phyloP scores from a whole-genome alignment of 1,140 invertebrate genomes.

The Eumaeus atala region DNA sequence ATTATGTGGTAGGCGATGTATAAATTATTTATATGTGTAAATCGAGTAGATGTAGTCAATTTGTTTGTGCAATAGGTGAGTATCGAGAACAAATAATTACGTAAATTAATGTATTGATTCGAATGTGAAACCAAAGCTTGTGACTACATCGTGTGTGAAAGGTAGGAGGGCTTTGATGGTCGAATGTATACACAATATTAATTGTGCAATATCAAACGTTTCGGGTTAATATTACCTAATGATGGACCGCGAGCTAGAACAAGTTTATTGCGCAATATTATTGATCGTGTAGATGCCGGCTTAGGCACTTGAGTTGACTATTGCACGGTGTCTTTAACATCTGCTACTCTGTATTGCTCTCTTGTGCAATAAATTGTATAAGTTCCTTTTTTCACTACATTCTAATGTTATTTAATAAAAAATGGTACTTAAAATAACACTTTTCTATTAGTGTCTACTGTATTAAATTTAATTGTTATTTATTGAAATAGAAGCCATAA shows the following conservation, averaged over 20 bases:
- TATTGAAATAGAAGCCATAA: constrained; percentile 52
- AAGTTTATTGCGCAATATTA: too few species aligned
- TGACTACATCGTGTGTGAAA: too few species aligned
- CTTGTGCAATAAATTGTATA: constrained; percentile 38
- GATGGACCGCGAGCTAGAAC: too few species aligned
- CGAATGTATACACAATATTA: too few species aligned
- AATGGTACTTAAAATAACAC: constrained; percentile 55
- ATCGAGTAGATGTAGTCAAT: constrained; percentile 55
- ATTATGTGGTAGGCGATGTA: constrained; percentile 60
- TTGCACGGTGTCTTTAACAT: constrained; percentile 55
- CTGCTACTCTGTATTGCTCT: constrained; percentile 55
- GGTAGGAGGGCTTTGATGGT: too few species aligned
- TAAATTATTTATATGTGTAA: constrained; percentile 56
- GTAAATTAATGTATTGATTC: constrained; percentile 24
- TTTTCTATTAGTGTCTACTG: constrained; percentile 16
- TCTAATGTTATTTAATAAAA: constrained; percentile 43
- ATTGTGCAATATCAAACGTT: too few species aligned
- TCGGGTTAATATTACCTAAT: too few species aligned
- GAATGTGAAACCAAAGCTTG: constrained; percentile 31
- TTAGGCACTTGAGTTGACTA: constrained; percentile 35
- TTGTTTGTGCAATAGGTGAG: constrained; percentile 64
- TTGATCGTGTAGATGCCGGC: constrained; percentile 41
- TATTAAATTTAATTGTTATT: constrained; percentile 50
- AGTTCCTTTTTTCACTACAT: constrained; percentile 34
- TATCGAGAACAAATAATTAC: constrained; percentile 20